Conservation (phyloP, 2,113 vertebrate species). For the Protobothrops flavoviridis region DNA sequence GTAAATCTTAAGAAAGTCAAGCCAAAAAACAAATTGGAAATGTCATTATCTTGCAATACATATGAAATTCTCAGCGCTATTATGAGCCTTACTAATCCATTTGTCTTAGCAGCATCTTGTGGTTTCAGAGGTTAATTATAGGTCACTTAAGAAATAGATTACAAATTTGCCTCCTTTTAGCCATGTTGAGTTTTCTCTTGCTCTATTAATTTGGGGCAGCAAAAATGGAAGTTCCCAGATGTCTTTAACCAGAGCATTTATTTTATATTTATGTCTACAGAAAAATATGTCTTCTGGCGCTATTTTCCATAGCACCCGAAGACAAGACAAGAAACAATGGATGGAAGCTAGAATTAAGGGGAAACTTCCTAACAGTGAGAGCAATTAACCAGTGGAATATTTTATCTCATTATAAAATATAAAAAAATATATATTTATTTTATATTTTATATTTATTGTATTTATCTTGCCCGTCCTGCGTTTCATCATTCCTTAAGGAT, state of each 20-base stretch:
- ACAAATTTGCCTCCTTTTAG: slow-evolving; percentile 44
- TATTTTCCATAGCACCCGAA: not conserved
- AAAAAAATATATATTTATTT: too few species aligned
- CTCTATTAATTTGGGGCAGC: slow-evolving; percentile 37
- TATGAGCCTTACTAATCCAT: slow-evolving; percentile 35
- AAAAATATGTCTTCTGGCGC: not conserved
- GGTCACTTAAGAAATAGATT: slow-evolving; percentile 22
- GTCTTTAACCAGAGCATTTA: slow-evolving; percentile 34
- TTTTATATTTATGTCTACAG: slow-evolving; percentile 39
- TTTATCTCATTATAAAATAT: too few species aligned
- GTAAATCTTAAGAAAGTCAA: not conserved
- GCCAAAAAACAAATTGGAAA: slow-evolving; percentile 21
- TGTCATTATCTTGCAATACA: slow-evolving; percentile 5
- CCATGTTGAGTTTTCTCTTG: not conserved
- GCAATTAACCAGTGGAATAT: not conserved
- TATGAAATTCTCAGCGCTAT: slow-evolving; percentile 15
- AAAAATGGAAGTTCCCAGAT: slow-evolving; percentile 31
- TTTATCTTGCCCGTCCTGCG: not conserved
- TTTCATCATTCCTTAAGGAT: not conserved
- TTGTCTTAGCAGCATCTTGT: slow-evolving; percentile 34
- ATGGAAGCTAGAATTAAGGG: not conserved
- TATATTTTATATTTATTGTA: not conserved
- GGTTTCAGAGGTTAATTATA: slow-evolving; percentile 29
- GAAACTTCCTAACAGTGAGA: not conserved
- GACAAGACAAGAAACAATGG: not conserved